A percentile compares a stretch with the other conserved stretches of the same genome.
These are phyloP conservation scores for Sebastes oblongus DNA, from an alignment of 2,797 vertebrate genomes.

Conservation along the genomic window DNA sequence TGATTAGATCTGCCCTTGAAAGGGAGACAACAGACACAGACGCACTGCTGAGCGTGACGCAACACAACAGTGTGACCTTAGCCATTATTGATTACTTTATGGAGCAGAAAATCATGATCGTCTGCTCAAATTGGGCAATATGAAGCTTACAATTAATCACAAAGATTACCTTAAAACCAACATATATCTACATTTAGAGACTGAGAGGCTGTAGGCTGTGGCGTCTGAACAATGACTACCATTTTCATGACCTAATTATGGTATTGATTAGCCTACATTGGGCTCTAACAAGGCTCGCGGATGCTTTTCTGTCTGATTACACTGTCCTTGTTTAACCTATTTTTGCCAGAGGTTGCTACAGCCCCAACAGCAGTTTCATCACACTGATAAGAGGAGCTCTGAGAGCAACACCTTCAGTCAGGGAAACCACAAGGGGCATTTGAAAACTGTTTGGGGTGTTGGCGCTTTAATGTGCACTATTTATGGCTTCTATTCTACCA, in stretches of 20 bases:
- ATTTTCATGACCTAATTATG: slow-evolving; percentile 68
- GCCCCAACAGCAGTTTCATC: slow-evolving; percentile 11
- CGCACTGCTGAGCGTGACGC: background rate
- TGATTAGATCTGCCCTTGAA: slow-evolving; percentile 58
- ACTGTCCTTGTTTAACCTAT: slow-evolving; percentile 53
- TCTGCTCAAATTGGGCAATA: background rate
- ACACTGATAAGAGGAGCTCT: background rate
- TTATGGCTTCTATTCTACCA: background rate
- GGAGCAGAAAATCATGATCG: slow-evolving; percentile 4
- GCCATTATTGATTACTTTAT: slow-evolving; percentile 6
- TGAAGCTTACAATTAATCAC: background rate
- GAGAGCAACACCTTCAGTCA: slow-evolving; percentile 2
- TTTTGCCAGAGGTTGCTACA: slow-evolving; percentile 34
- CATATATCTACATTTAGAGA: background rate
- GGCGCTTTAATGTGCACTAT: background rate
- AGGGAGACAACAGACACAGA: slow-evolving; percentile 3
- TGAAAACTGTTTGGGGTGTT: background rate
- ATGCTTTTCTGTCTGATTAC: slow-evolving; percentile 54
- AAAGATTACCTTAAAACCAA: background rate
- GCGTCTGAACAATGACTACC: slow-evolving; percentile 28
- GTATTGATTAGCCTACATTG: slow-evolving; percentile 78
- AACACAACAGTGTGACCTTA: slow-evolving; percentile 12
- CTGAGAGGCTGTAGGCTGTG: background rate
- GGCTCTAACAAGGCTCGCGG: slow-evolving; percentile 33
- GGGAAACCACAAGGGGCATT: background rate